phyloP scores from a whole-genome alignment of 2,113 vertebrate species.

The Eulemur rufifrons region DNA sequence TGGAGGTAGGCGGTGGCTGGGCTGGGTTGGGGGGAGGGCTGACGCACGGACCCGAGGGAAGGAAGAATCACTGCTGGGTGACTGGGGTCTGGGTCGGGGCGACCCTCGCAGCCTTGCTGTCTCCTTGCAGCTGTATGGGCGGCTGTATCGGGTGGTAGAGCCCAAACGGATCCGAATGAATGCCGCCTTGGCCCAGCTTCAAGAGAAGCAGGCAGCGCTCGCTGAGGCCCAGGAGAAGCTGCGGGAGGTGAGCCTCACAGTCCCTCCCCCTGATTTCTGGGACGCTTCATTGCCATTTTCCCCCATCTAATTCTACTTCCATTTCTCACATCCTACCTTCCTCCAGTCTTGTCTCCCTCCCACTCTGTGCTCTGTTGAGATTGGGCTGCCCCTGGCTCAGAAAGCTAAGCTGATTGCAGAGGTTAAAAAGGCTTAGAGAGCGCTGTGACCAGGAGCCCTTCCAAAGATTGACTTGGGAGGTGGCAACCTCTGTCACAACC shows the following conservation, averaged over 20 bases:
- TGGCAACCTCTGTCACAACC: neutral
- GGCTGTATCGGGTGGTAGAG: constrained; percentile 89
- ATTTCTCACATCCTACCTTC: neutral
- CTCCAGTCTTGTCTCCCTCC: neutral
- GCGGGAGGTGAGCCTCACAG: constrained; percentile 81
- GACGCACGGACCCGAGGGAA: neutral
- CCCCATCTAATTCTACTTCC: neutral
- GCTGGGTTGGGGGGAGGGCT: rapidly evolving
- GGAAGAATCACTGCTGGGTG: too few species aligned
- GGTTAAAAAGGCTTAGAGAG: neutral
- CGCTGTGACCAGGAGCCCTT: neutral
- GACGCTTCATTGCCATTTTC: neutral
- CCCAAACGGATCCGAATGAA: constrained; percentile 89
- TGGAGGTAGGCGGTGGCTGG: constrained; percentile 86
- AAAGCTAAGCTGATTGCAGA: neutral
- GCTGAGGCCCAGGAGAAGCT: constrained; percentile 90
- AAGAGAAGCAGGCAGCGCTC: constrained; percentile 89
- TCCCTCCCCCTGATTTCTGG: neutral
- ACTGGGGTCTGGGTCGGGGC: neutral
- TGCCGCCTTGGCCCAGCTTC: constrained; percentile 85
- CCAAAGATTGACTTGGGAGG: neutral
- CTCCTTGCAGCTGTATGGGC: constrained; percentile 87
- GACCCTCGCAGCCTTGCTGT: neutral
- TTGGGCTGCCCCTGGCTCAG: neutral
- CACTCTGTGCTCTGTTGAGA: neutral